Base-by-base conservation (phyloP, 2,888 invertebrate genomes). In the Temnothorax unifasciatus region DNA sequence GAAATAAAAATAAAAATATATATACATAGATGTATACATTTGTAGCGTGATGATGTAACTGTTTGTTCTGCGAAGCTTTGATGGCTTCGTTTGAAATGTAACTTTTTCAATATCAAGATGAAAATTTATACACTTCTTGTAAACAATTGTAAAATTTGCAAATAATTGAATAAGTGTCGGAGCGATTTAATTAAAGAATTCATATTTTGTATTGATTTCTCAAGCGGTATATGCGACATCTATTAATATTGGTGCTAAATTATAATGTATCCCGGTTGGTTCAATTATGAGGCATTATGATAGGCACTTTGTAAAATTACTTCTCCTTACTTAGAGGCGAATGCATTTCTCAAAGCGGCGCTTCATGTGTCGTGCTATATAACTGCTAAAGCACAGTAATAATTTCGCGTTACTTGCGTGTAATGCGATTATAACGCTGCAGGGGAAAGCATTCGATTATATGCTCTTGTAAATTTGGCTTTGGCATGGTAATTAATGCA, bases 331-430 rank as follows among this genome's bases (percentile, higher is more conserved):
- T 34, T 41, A 64, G 76, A 52, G 15, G 76, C 21, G 64, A 64
- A 75, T 41, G 76, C 76, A 41, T 76, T 76, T 64, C 76, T 76
- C 76, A 76, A 76, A 76, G 76, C 18, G 75, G 52, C 52, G 52
- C 21, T 41, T 41, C 76, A 76, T 64, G 76, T 76, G 76, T 76
- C 64, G 41, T 38, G 52, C 50, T 63, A 15, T 63, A 59, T 63
- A 59, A 52, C 63, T 50, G 75, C 63, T 50, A 52, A 76, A 76
- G 75, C 75, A 18, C 25, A 64, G 25, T 64, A 76, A 76, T 64
- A 76, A 76, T 76, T 76, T 76, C 64, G 64, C 64, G 76, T 76
- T 76, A 76, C 76, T 76, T 76, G 52, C 25, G 63, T 52, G 64
- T 76, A 64, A 76, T 57, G 47, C 69, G 57, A 79, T 59, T 69